A percentile compares a stretch with the other conserved stretches of the same genome.
Conservation (phyloP, 2,113 vertebrate species). For the Psittacula cyanocephala region DNA sequence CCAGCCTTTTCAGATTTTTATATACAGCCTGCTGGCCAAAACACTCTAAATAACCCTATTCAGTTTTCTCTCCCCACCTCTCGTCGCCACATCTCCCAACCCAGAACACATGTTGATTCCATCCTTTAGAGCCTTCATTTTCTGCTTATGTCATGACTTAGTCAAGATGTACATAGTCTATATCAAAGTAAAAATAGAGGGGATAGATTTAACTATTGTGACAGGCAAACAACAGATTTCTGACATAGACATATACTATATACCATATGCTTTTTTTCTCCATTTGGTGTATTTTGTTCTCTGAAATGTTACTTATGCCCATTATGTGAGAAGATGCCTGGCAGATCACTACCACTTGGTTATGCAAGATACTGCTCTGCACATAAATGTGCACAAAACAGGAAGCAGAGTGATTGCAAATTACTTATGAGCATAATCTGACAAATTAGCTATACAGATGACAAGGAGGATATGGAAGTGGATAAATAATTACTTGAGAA, state of each 20-base stretch:
- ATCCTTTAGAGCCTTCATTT: not conserved
- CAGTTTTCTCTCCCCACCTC: not conserved
- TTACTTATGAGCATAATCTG: slow-evolving; percentile 45
- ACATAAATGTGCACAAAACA: slow-evolving; percentile 26
- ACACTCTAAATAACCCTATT: not conserved
- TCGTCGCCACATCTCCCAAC: not conserved
- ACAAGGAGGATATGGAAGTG: slow-evolving; percentile 53
- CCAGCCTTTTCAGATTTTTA: not conserved
- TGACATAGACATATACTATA: not conserved
- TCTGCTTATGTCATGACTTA: not conserved
- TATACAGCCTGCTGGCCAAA: not conserved
- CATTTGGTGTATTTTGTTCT: not conserved
- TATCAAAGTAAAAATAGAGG: not conserved
- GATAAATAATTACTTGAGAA: slow-evolving; percentile 44
- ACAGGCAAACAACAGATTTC: not conserved
- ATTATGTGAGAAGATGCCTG: not conserved
- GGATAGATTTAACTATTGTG: not conserved
- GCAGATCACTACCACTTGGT: not conserved
- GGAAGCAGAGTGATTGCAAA: slow-evolving; percentile 58
- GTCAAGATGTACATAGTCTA: not conserved
- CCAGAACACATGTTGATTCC: not conserved
- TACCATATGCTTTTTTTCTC: not conserved
- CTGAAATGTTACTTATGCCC: not conserved
- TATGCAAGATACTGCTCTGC: slow-evolving; percentile 40
- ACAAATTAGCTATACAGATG: slow-evolving; percentile 48